phyloP scores from a whole-genome alignment of 2,113 vertebrate species.

The Caranx melampygus region DNA sequence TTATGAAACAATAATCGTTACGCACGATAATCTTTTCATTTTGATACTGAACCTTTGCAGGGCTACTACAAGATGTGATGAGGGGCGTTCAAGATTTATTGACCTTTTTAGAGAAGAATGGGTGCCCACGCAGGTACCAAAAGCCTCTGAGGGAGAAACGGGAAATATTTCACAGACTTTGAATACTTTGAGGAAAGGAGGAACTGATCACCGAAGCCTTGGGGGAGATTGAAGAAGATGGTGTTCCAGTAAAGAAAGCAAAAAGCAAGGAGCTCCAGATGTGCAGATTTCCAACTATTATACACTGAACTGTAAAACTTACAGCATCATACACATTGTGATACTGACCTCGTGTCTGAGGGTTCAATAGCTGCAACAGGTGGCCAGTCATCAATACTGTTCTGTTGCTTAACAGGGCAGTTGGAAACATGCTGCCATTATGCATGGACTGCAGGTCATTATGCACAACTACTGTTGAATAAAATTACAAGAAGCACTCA shows the following conservation, averaged over 20 bases:
- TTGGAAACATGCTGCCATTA: constrained; percentile 4
- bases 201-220: background rate
- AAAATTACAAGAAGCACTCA: constrained; percentile 14
- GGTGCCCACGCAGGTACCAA: background rate
- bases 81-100: background rate
- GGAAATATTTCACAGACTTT: constrained; percentile 30
- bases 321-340: background rate
- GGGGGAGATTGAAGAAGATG: background rate
- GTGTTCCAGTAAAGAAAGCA: background rate
- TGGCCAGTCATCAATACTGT: constrained; percentile 5
- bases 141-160: constrained; percentile 1
- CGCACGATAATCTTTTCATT: background rate
- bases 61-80: background rate
- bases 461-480: constrained; percentile 18
- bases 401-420: constrained; percentile 19
- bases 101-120: background rate
- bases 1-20: background rate
- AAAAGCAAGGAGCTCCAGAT: background rate
- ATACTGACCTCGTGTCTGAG: background rate
- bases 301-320: background rate
- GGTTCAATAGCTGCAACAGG: constrained; percentile 41
- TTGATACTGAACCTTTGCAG: background rate
- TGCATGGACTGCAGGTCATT: background rate
- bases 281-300: background rate
- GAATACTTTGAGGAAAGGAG: background rate